Percentiles rank a stretch among this genome's conserved stretches.
These are phyloP conservation scores for Phycodurus eques DNA, from an alignment of 2,113 vertebrate species.

Conservation along the genomic window DNA sequence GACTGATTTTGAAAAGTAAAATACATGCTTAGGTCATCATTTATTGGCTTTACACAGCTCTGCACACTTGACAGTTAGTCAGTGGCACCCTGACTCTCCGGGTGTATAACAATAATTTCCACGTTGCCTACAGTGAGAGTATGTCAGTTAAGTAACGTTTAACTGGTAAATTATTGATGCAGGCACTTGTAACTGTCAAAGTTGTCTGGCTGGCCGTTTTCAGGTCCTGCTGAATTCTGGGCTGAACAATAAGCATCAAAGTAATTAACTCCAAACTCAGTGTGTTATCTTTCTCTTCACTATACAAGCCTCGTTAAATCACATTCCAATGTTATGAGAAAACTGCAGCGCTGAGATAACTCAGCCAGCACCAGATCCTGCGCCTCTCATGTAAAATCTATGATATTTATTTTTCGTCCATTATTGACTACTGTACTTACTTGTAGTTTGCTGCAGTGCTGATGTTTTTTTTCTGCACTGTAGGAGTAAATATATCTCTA, in stretches of 20 bases:
- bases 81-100: background rate
- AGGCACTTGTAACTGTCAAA: constrained; percentile 32
- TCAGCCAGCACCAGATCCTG: background rate
- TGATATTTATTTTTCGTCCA: background rate
- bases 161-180: constrained; percentile 32
- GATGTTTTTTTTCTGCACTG: background rate
- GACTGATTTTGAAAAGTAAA: background rate
- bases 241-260: constrained; percentile 11
- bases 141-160: constrained; percentile 26
- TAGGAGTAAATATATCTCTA: background rate
- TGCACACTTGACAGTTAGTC: background rate
- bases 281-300: constrained; percentile 42
- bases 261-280: constrained; percentile 25
- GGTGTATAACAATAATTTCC: constrained; percentile 14
- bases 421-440: background rate
- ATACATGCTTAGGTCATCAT: background rate
- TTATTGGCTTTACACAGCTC: background rate
- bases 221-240: constrained; percentile 1
- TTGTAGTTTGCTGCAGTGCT: background rate
- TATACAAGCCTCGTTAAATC: constrained; percentile 33
- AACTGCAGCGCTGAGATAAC: constrained; percentile 20
- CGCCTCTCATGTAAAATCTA: background rate
- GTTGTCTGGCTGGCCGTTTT: constrained; percentile 5
- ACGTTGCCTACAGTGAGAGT: constrained; percentile 16
- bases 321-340: constrained; percentile 64